Base-by-base conservation (phyloP, 2,888 invertebrate genomes). In the Neoascia interrupta region DNA sequence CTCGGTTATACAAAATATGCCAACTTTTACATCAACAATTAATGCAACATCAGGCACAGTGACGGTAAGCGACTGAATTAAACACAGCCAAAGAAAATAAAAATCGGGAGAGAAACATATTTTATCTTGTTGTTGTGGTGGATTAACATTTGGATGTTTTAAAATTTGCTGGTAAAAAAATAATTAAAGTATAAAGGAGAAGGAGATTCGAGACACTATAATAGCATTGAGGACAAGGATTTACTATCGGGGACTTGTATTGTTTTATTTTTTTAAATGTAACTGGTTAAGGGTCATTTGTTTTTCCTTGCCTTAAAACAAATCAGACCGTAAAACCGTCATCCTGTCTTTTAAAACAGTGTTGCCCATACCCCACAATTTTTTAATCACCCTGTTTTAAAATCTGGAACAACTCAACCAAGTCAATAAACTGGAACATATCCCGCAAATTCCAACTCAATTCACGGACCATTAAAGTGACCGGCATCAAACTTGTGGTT, bases 31-130 rank as follows among this genome's bases (percentile, higher is more conserved):
- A 58, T 63, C 74, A 64, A 51, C 79, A 54, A 58, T 56, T 43
- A 79, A 39, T 69, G 64, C 81, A 53, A 64, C 76, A 68, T 72
- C 81, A 43, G 53, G 73, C 36, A 69, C 75, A 63, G 53, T 70
- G 43, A 81, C 66, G 74, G 74, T 75, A 75, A 75, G 80, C 74
- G 39, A 70, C 45, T 36, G 54, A 68, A 53, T 60, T 56, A 61
- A 0, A n/a, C 11, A 21, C 28, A 37, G n/a, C 2, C 53, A 37
- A 23, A 54, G 23, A 37, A 41, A 23, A 16, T 11, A 39, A 37
- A 36, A 37, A 31, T 21, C 11, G 34, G 36, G 47, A 58, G 28
- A n/a, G 21, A 31, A 16, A 43, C 15, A 13, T 13, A 2, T 37
- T 47, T 31, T 54, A 23, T 16, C 15, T 58, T 61, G 43, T 43